Evolutionary conservation across 1,140 invertebrate genomes (phyloP).

Genomic region (Pissodes strobi): DNA sequence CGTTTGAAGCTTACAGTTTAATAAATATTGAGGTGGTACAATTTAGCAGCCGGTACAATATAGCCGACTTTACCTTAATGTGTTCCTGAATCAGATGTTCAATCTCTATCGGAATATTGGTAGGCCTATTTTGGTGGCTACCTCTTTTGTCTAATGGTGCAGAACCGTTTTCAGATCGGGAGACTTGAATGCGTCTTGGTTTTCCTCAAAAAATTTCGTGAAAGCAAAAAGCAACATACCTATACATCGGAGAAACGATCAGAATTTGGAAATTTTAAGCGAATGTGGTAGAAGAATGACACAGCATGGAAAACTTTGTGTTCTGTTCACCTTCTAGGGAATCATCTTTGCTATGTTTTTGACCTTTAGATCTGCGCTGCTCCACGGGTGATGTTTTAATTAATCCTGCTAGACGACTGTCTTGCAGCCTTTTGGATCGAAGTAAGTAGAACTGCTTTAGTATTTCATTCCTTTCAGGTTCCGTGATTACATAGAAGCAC

Average conservation of each 20-base stretch:
- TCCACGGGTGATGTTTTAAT: background rate
- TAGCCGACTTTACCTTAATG: too few relatives aligned
- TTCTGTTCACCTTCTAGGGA: background rate
- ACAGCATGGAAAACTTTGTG: background rate
- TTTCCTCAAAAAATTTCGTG: background rate
- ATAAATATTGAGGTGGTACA: too few relatives aligned
- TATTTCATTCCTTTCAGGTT: background rate
- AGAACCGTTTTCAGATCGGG: too few relatives aligned
- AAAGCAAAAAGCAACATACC: background rate
- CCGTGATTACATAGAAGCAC: background rate
- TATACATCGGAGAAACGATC: background rate
- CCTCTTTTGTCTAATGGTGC: too few relatives aligned
- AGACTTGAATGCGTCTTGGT: too few relatives aligned
- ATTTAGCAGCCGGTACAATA: too few relatives aligned
- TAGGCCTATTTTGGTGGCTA: too few relatives aligned
- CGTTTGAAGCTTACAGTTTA: too few relatives aligned
- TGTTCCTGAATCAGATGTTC: too few relatives aligned
- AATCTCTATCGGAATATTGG: too few relatives aligned
- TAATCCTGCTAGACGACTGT: background rate
- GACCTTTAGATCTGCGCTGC: background rate
- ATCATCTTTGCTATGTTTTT: background rate
- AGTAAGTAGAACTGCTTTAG: background rate
- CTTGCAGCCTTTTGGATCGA: background rate
- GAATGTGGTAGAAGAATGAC: background rate
- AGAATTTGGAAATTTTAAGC: too few relatives aligned